Evolutionary conservation across 2,113 vertebrate genomes (phyloP).

Genomic region (Phrynosoma platyrhinos): DNA sequence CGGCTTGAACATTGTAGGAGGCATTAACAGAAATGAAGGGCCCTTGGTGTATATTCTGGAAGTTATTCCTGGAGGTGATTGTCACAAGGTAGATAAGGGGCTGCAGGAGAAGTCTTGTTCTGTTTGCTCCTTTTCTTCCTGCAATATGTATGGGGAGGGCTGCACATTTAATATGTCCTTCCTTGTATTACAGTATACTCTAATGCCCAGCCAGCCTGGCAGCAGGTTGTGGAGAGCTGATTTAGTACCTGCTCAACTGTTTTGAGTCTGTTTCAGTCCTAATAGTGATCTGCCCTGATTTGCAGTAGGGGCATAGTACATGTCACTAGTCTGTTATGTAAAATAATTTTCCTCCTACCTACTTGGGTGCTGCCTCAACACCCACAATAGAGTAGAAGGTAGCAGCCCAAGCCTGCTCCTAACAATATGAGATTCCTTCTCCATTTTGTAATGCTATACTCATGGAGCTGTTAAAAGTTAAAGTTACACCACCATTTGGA

Average conservation of each 20-base stretch:
- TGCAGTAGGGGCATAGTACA: neutral
- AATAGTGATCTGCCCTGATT: neutral
- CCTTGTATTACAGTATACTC: neutral
- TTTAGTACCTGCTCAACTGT: neutral
- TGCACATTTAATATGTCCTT: no score
- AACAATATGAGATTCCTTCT: no score
- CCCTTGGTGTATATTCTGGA: slow-evolving; percentile 94
- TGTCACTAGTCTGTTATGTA: no score
- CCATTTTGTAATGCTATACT: no score
- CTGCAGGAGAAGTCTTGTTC: slow-evolving; percentile 2
- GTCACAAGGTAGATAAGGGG: slow-evolving; percentile 85
- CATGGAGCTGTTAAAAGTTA: no score
- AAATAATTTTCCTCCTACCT: no score
- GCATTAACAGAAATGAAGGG: slow-evolving; percentile 89
- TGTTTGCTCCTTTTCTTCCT: neutral
- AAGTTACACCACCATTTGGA: no score
- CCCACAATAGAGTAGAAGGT: no score
- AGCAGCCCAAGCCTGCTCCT: no score
- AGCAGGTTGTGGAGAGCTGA: neutral
- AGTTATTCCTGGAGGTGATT: slow-evolving; percentile 90
- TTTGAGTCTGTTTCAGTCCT: neutral
- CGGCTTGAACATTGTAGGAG: slow-evolving; percentile 89
- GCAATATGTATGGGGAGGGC: neutral
- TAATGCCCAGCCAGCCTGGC: neutral
- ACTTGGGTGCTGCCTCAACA: no score